phyloP scores from a whole-genome alignment of 2,888 invertebrate genomes.

The Heliconius aoede region DNA sequence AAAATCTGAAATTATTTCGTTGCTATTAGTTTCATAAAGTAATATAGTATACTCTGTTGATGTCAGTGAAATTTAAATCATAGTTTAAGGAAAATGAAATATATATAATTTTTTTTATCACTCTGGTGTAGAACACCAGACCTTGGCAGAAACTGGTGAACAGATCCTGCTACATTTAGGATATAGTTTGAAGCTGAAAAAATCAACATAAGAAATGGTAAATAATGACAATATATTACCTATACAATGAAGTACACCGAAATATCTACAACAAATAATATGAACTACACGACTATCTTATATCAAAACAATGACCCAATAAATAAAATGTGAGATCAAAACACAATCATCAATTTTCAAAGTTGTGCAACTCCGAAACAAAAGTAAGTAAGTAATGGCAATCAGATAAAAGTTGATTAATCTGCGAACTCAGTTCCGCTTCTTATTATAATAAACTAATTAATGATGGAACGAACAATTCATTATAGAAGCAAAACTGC shows the following conservation, averaged over 20 bases:
- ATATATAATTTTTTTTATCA: too few relatives aligned
- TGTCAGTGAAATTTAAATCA: too few relatives aligned
- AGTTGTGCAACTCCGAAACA: slow-evolving; percentile 54
- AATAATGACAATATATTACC: too few relatives aligned
- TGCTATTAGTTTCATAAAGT: too few relatives aligned
- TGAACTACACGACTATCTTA: not conserved
- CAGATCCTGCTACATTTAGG: too few relatives aligned
- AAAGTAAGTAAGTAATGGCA: slow-evolving; percentile 58
- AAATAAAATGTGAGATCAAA: slow-evolving; percentile 31
- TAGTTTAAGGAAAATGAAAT: too few relatives aligned
- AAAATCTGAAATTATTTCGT: too few relatives aligned
- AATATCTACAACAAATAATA: slow-evolving; percentile 1
- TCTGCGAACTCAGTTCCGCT: slow-evolving; percentile 76
- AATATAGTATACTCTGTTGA: too few relatives aligned
- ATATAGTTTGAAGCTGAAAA: too few relatives aligned
- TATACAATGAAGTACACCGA: not conserved
- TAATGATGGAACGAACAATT: slow-evolving; percentile 83
- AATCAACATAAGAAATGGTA: too few relatives aligned
- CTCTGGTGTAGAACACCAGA: too few relatives aligned
- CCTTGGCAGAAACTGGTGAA: too few relatives aligned
- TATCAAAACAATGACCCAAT: slow-evolving; percentile 19
- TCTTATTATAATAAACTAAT: slow-evolving; percentile 84
- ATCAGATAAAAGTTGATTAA: slow-evolving; percentile 83
- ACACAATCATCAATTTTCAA: slow-evolving; percentile 42
- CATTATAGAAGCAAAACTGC: slow-evolving; percentile 84